These are phyloP conservation scores for Mimas tiliae DNA, from an alignment of 2,888 invertebrate species.

Conservation along the genomic window DNA sequence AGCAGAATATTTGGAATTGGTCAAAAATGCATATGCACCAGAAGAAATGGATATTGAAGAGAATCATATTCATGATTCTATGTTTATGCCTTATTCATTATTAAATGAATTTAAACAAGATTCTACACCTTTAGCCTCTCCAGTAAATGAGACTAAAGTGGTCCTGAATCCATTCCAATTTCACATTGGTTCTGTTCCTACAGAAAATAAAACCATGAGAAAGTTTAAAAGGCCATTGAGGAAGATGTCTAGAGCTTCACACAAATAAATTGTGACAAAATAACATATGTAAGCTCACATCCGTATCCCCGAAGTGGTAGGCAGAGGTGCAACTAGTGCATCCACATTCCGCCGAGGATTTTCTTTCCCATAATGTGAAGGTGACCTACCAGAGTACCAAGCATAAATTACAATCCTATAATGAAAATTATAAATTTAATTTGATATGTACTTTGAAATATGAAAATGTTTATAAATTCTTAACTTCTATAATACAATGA, in stretches of 20 bases:
- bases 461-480: too few species aligned
- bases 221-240: conserved; percentile 39
- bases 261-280: conserved; percentile 38
- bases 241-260: conserved; percentile 43
- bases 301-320: too few species aligned
- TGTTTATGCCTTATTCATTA: too few species aligned
- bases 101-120: not conserved
- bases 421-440: too few species aligned
- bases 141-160: conserved; percentile 26
- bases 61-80: not conserved
- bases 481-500: too few species aligned
- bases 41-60: conserved; percentile 54
- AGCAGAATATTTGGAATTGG: not conserved
- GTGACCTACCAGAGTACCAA: too few species aligned
- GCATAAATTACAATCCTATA: too few species aligned
- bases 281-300: too few species aligned
- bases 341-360: too few species aligned
- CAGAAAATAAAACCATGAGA: conserved; percentile 26
- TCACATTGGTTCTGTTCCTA: conserved; percentile 43
- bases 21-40: not conserved
- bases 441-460: not conserved
- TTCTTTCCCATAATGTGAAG: too few species aligned
- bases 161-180: conserved; percentile 35
- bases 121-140: not conserved
- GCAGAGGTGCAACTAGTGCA: too few species aligned